These are phyloP conservation scores for Eulemur coronatus DNA, from an alignment of 2,797 vertebrate genomes.

Conservation along the genomic window DNA sequence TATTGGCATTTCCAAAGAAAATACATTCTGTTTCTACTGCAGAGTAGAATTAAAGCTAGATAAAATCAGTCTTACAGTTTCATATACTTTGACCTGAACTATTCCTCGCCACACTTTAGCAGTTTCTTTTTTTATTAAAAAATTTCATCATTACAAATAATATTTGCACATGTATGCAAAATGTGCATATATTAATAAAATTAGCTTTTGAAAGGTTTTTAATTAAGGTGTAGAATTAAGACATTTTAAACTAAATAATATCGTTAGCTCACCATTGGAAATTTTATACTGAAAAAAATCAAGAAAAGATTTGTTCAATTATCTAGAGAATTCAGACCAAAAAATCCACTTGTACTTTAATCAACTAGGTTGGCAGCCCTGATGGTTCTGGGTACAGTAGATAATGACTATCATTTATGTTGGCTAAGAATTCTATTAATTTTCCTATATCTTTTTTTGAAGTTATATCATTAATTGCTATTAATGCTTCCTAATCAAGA, in stretches of 20 bases:
- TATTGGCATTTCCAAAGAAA: background rate
- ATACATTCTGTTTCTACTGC: background rate
- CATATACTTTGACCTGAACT: background rate
- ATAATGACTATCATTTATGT: conserved; percentile 49
- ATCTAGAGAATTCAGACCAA: conserved; percentile 52
- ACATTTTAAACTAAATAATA: conserved; percentile 60
- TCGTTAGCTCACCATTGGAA: conserved; percentile 22
- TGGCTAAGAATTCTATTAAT: conserved; percentile 39
- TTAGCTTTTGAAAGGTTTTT: conserved; percentile 56
- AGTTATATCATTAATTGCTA: conserved; percentile 65
- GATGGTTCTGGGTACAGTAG: conserved; percentile 58
- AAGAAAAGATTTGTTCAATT: conserved; percentile 32
- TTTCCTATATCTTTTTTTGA: conserved; percentile 54
- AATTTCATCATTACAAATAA: conserved; percentile 17
- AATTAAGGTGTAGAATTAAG: conserved; percentile 60
- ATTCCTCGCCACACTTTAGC: background rate
- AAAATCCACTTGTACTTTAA: conserved; percentile 41
- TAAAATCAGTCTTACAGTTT: no score
- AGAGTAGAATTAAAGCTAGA: background rate
- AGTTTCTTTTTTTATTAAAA: conserved; percentile 36
- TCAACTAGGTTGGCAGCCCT: background rate
- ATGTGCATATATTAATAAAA: conserved; percentile 51
- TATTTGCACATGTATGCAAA: conserved; percentile 39
- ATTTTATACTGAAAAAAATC: background rate
- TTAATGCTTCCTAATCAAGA: conserved; percentile 69